Evolutionary conservation across 2,113 vertebrate genomes (phyloP).

Genomic region (Odocoileus virginianus): DNA sequence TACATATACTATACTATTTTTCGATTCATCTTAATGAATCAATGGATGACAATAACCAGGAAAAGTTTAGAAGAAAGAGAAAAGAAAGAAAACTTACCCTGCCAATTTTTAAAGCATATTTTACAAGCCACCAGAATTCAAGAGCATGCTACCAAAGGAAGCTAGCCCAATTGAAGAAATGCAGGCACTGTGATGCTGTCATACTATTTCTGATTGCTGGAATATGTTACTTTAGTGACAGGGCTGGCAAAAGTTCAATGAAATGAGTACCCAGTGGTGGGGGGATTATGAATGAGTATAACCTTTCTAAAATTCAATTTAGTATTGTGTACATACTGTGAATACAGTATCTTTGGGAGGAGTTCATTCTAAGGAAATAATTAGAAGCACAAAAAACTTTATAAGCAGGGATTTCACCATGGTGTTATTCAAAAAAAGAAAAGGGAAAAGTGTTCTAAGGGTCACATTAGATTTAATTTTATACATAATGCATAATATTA

Average conservation of each 20-base stretch:
- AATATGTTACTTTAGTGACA: background rate
- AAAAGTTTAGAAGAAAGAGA: background rate
- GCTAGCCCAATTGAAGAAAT: background rate
- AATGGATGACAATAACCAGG: background rate
- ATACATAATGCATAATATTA: background rate
- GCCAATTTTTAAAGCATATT: background rate
- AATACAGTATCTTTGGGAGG: background rate
- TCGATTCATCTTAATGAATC: background rate
- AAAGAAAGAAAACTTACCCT: background rate
- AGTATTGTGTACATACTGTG: background rate
- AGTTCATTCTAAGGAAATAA: background rate
- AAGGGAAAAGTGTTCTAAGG: background rate
- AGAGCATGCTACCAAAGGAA: background rate
- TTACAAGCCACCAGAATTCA: background rate
- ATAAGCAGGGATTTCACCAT: background rate
- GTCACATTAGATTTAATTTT: background rate
- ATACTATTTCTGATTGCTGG: background rate
- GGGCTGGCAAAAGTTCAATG: background rate
- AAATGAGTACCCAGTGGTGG: background rate
- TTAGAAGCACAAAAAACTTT: background rate
- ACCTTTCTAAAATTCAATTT: background rate
- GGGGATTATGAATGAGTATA: background rate
- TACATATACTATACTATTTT: background rate
- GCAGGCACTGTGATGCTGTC: background rate
- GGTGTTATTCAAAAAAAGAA: background rate